Evolutionary conservation across 2,113 vertebrate genomes (phyloP).

Genomic region (Oncorhynchus mykiss): DNA sequence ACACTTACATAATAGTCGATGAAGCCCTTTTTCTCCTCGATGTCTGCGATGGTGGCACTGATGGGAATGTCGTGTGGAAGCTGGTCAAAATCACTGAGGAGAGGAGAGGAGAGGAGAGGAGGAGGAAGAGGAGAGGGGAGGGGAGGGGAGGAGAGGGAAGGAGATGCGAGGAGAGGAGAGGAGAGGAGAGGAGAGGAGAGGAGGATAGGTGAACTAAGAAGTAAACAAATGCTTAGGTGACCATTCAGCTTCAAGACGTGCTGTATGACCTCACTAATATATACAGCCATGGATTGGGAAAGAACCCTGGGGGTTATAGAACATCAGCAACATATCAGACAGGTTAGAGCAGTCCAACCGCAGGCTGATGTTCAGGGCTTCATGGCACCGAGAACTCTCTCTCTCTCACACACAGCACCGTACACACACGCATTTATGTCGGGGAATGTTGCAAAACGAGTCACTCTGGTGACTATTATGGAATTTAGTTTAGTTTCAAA

Average conservation of each 20-base stretch:
- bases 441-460: no score
- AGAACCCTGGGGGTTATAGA: neutral
- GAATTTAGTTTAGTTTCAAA: no score
- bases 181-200: neutral
- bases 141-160: no score
- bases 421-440: no score
- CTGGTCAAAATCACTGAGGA: slow-evolving; percentile 87
- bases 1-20: slow-evolving; percentile 86
- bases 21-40: slow-evolving; percentile 91
- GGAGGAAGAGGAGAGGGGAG: no score
- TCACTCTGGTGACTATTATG: no score
- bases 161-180: no score
- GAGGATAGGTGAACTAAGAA: neutral
- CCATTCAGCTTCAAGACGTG: no score
- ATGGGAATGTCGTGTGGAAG: slow-evolving; percentile 86
- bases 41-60: slow-evolving; percentile 88
- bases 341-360: neutral
- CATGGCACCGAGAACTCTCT: no score
- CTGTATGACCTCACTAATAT: neutral
- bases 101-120: neutral
- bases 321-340: neutral
- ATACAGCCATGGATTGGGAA: neutral
- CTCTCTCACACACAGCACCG: neutral
- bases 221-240: neutral
- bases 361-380: no score